phyloP scores from a whole-genome alignment of 2,113 vertebrate species.

The Willisornis vidua region DNA sequence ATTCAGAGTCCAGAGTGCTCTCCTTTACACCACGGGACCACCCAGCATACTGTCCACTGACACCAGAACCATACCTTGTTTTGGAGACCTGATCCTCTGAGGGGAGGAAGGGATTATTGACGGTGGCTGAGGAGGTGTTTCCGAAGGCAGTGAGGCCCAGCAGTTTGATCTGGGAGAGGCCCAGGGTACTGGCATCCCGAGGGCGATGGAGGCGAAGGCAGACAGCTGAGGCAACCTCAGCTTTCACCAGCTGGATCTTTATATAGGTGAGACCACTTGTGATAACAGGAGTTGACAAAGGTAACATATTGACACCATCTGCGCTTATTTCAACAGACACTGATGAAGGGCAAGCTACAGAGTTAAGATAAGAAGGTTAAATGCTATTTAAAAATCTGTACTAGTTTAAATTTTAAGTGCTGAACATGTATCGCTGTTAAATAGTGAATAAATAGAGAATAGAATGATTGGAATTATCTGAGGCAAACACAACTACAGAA shows the following conservation, averaged over 20 bases:
- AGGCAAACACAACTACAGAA: neutral
- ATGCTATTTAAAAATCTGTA: neutral
- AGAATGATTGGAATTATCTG: neutral
- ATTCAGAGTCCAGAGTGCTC: too few species aligned
- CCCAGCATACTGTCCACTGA: neutral
- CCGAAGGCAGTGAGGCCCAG: conserved; percentile 95
- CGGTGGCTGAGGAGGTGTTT: conserved; percentile 95
- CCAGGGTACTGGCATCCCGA: conserved; percentile 93
- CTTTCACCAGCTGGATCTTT: conserved; percentile 97
- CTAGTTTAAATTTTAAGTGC: neutral
- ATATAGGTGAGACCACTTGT: conserved; percentile 98
- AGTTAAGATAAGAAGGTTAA: conserved; percentile 5
- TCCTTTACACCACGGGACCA: too few species aligned
- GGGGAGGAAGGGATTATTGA: conserved; percentile 97
- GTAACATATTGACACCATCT: conserved; percentile 97
- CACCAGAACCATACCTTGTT: conserved; percentile 83
- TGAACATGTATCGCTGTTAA: neutral
- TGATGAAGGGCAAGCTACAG: conserved; percentile 92
- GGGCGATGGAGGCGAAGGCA: conserved; percentile 95
- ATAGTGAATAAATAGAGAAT: neutral
- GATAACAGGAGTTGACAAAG: conserved; percentile 93
- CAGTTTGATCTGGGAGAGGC: conserved; percentile 96
- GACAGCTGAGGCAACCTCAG: conserved; percentile 95
- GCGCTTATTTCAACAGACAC: conserved; percentile 98
- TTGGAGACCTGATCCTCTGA: conserved; percentile 99